Percentiles rank a stretch among this genome's conserved stretches.
Conservation (phyloP, 2,888 invertebrate genomes). For the Silvanus unidentatus region DNA sequence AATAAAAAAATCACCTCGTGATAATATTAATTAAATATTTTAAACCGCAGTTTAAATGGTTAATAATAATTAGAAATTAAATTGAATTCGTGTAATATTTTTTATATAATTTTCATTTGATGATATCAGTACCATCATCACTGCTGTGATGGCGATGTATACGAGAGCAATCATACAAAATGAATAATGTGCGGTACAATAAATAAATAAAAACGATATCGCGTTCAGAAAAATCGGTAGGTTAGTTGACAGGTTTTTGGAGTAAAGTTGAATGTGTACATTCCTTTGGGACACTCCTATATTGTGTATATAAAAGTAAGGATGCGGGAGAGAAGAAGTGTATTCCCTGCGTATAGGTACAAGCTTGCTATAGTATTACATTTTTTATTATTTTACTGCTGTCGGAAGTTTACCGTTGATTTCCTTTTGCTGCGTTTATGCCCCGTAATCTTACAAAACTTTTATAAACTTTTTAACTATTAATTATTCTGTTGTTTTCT, state of each 20-base stretch:
- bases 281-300: constrained; percentile 9
- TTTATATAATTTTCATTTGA: too few relatives aligned
- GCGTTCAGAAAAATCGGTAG: not conserved
- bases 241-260: constrained; percentile 12
- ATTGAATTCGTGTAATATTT: too few relatives aligned
- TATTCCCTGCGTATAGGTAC: constrained; percentile 5
- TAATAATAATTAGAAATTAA: too few relatives aligned
- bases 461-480: constrained; percentile 22
- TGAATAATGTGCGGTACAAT: too few relatives aligned
- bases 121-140: too few relatives aligned
- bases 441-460: constrained; percentile 20
- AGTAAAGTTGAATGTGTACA: constrained; percentile 11
- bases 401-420: constrained; percentile 22
- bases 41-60: too few relatives aligned
- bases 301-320: constrained; percentile 6
- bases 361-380: constrained; percentile 15
- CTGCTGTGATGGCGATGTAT: too few relatives aligned
- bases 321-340: constrained; percentile 1
- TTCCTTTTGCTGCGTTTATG: constrained; percentile 14
- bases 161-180: too few relatives aligned
- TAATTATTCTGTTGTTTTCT: constrained; percentile 18
- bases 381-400: constrained; percentile 26
- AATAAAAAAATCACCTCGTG: too few relatives aligned
- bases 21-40: too few relatives aligned
- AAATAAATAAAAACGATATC: not conserved